Evolutionary conservation across 2,113 vertebrate genomes (phyloP).

Genomic region (Rhagologus leucostigma): DNA sequence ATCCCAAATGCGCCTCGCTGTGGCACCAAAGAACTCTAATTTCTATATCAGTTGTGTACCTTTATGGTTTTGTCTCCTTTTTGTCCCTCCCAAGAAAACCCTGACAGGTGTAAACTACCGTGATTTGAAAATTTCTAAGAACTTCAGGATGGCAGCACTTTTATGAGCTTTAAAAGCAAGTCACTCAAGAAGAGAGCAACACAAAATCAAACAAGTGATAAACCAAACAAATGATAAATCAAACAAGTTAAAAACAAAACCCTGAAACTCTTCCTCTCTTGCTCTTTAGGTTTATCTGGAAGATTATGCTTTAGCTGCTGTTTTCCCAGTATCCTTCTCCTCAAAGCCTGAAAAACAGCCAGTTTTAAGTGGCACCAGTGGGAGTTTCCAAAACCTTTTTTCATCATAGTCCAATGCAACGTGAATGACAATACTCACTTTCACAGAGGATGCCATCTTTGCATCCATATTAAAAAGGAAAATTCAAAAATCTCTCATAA

Average conservation of each 20-base stretch:
- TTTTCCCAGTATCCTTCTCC: background rate
- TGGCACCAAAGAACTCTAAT: background rate
- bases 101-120: background rate
- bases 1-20: background rate
- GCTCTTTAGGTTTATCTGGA: background rate
- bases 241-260: background rate
- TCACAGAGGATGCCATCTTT: background rate
- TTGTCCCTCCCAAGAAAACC: rapidly evolving
- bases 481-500: background rate
- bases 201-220: background rate
- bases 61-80: background rate
- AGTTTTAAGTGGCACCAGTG: background rate
- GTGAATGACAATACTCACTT: background rate
- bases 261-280: background rate
- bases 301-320: background rate
- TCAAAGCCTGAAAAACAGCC: background rate
- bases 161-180: rapidly evolving
- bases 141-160: background rate
- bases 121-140: background rate
- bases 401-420: background rate
- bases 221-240: background rate
- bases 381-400: background rate
- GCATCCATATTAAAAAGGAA: background rate
- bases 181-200: background rate
- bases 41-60: background rate